Base-by-base conservation (phyloP, 2,797 vertebrate species). In the Huso huso region DNA sequence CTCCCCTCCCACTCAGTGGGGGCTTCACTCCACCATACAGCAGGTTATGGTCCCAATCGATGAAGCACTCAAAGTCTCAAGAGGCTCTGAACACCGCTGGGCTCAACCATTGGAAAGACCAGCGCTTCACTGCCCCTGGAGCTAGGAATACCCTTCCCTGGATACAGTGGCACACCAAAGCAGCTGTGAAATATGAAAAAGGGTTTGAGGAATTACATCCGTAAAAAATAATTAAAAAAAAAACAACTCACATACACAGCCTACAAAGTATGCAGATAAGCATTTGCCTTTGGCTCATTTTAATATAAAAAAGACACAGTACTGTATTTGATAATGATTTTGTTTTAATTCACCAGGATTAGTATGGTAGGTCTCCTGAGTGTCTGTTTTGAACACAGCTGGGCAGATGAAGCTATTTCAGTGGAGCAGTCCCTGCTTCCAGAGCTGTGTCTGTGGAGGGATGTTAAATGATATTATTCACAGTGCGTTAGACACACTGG, bases 381-480 rank as follows among this genome's bases (percentile, higher is more conserved):
- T 23, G 10, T 50, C 10, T 66, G 63, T 49, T 69, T 65, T 66
- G 53, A 62, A 55, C 67, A 69, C 61, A 64, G 64, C 63, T 62
- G 61, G 67, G 68, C 64, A 64, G 64, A 68, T 69, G 49, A 49
- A 11, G 58, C 58, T 11, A 52, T 7, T 49, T 13, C 12, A 13
- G 65, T 13, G 9, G 55, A 10, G 8, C 1, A 15, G 55, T 12
- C n/a, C 8, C n/a, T 18, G 48, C 12, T 18, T 49, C n/a, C 49
- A 13, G 49, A 12, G n/a, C n/a, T 37, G 12, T 49, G 5, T 48
- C 6, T 66, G 53, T n/a, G 62, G 48, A 62, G 63, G 52, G 65
- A 65, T 69, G 64, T 66, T 72, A 69, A 72, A 69, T 72, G 65
- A 66, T 58, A 66, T 72, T 64, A 67, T 61, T 57, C 68, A 66